Conservation (phyloP, 2,888 invertebrate genomes). For the Gonocerus acuteangulatus region DNA sequence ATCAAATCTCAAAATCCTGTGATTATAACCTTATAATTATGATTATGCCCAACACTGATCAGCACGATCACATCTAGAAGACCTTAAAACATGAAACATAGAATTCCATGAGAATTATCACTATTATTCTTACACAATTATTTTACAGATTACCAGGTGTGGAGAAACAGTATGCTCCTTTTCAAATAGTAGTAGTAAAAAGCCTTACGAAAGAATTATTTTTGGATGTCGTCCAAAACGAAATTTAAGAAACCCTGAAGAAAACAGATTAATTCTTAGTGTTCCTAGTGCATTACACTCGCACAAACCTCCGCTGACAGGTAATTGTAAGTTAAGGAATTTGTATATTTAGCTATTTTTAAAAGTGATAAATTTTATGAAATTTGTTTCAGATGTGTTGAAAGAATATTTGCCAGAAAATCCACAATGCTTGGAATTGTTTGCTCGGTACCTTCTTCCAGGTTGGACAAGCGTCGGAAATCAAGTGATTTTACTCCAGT, state of each 20-base stretch:
- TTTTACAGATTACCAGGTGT: slow-evolving; percentile 54
- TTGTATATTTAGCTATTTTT: not conserved
- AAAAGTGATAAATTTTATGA: too few species aligned
- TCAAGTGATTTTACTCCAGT: slow-evolving; percentile 75
- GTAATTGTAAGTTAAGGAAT: slow-evolving; percentile 43
- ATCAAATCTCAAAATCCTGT: too few species aligned
- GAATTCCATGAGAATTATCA: too few species aligned
- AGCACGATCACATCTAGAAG: too few species aligned
- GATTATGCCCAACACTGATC: too few species aligned
- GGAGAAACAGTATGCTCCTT: slow-evolving; percentile 64
- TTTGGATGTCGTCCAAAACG: slow-evolving; percentile 49
- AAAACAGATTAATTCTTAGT: slow-evolving; percentile 62
- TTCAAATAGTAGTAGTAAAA: slow-evolving; percentile 60
- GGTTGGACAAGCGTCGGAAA: slow-evolving; percentile 78
- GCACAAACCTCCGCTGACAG: slow-evolving; percentile 82
- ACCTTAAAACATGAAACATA: too few species aligned
- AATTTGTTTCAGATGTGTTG: slow-evolving; percentile 55
- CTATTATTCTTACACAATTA: too few species aligned
- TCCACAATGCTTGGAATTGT: slow-evolving; percentile 72
- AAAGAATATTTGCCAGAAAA: slow-evolving; percentile 50
- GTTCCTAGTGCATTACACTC: slow-evolving; percentile 90
- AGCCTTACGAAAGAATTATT: slow-evolving; percentile 78
- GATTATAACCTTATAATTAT: too few species aligned
- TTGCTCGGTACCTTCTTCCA: slow-evolving; percentile 82
- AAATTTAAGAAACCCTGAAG: slow-evolving; percentile 37